Percentiles rank a stretch among this genome's conserved stretches.
phyloP scores from a whole-genome alignment of 2,888 invertebrate genomes.

The Stenichneumon culpator region DNA sequence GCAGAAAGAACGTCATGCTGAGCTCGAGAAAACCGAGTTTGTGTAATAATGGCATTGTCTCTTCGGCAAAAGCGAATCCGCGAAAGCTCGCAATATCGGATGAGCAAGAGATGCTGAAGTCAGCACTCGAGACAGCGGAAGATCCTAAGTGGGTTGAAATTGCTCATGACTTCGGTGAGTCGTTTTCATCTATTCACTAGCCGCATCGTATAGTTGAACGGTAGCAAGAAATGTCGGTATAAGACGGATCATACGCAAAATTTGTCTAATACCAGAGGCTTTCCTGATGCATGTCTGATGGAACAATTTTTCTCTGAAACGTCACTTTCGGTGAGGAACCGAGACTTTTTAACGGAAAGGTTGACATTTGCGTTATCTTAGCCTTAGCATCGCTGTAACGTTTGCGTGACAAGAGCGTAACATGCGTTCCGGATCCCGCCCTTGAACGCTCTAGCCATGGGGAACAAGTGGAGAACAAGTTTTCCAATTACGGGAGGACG shows the following conservation, averaged over 20 bases:
- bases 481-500: conserved; percentile 69
- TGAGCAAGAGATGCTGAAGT: not conserved
- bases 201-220: not conserved
- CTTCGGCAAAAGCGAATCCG: conserved; percentile 10
- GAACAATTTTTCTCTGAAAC: no score
- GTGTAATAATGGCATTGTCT: conserved; percentile 72
- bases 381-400: no score
- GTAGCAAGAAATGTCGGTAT: not conserved
- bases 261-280: no score
- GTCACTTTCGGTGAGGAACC: no score
- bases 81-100: not conserved
- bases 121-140: not conserved
- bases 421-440: no score
- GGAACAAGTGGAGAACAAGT: conserved; percentile 48
- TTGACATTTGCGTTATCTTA: no score
- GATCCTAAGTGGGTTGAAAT: not conserved
- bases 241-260: not conserved
- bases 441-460: not conserved
- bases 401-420: no score
- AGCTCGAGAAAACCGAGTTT: conserved; percentile 13
- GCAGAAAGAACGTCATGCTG: conserved; percentile 34
- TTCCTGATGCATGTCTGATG: no score
- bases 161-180: not conserved
- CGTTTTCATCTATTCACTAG: conserved; percentile 1
- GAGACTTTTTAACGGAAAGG: no score